Base-by-base conservation (phyloP, 2,797 vertebrate genomes). In the Rhadinocentrus ornatus region DNA sequence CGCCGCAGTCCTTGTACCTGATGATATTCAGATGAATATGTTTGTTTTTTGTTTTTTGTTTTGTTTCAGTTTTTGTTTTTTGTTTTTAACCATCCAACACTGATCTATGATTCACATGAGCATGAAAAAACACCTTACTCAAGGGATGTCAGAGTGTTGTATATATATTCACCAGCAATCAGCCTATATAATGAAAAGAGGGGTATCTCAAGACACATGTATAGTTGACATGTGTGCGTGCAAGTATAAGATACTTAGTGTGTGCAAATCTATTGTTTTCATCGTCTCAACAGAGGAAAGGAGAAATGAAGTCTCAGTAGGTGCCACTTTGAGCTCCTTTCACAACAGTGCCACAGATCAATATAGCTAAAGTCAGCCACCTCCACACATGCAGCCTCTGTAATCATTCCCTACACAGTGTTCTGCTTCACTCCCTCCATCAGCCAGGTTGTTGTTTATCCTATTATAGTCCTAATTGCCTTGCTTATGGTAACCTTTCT, bases 391-490 rank as follows among this genome's bases (percentile, higher is more conserved):
- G 73, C 44, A 44, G 70, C 69, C 62, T 75, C 78, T 81, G 75
- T 88, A 89, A 89, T 93, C 86, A 88, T 86, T 89, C 82, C 70
- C 81, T 73, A 32, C 82, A 64, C 72, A 75, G 82, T 74, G 86
- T 90, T 90, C 87, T 85, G 80, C 86, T 88, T 85, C 81, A 82
- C 65, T 88, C 83, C 85, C 86, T 88, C 83, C 86, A 85, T 82
- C 69, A 22, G 86, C 85, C 84, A 84, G 87, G 84, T 92, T 93
- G 84, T 92, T 94, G 90, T 92, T 94, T 93, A 92, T 88, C 82
- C 84, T 90, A 92, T 94, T 91, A 93, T 82, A 84, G 84, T 83
- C 75, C 88, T 93, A 93, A 93, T 94, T 92, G 91, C 83, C 83
- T 84, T 88, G 89, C 84, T 91, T 88, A 90, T 91, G 84, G 88